A percentile compares a stretch with the other conserved stretches of the same genome.
phyloP scores from a whole-genome alignment of 2,113 vertebrate species.

The Speoplatyrhinus poulsoni region DNA sequence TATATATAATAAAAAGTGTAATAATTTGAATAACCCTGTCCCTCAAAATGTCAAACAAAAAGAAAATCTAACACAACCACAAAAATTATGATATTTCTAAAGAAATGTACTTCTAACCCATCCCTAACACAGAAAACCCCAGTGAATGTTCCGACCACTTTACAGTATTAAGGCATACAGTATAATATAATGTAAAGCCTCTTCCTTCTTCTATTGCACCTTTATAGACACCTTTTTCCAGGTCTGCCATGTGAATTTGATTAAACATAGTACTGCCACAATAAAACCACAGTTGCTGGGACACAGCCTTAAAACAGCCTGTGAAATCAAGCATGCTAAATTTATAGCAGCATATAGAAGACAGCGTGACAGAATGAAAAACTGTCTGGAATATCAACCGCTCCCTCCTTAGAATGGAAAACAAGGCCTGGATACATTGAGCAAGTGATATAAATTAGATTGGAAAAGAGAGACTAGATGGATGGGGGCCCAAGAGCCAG shows the following conservation, averaged over 20 bases:
- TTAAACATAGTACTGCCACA: not conserved
- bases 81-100: not conserved
- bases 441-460: slow-evolving; percentile 32
- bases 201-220: too few species aligned
- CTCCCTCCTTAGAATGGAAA: not conserved
- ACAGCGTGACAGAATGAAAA: not conserved
- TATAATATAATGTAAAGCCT: too few species aligned
- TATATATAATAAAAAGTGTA: too few species aligned
- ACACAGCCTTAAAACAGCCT: not conserved
- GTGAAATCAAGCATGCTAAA: not conserved
- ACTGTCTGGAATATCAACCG: not conserved
- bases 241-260: not conserved
- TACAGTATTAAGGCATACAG: too few species aligned
- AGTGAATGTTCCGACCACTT: too few species aligned
- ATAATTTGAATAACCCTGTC: too few species aligned
- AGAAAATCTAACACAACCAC: too few species aligned
- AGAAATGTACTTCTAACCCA: too few species aligned
- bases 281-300: not conserved
- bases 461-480: slow-evolving; percentile 26
- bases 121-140: too few species aligned
- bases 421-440: slow-evolving; percentile 4
- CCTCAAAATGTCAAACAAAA: too few species aligned
- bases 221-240: not conserved
- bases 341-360: not conserved
- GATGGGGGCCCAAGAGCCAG: slow-evolving; percentile 25